Percentiles rank a stretch among this genome's conserved stretches.
Conservation (phyloP, 2,113 vertebrate species). For the Oncorhynchus kisutch region DNA sequence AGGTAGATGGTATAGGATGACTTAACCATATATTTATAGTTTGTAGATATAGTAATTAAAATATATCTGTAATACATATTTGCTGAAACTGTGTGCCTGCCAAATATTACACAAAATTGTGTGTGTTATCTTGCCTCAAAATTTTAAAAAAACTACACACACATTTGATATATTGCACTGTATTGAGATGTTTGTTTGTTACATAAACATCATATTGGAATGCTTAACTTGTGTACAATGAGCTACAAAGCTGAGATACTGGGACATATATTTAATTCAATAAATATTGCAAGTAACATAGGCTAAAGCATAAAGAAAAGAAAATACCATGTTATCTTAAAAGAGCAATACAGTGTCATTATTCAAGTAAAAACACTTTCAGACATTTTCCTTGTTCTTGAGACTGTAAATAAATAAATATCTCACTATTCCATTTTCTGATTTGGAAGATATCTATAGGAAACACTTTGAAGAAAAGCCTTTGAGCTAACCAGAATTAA, state of each 20-base stretch:
- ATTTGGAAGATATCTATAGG: background rate
- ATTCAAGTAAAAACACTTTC: constrained; percentile 8
- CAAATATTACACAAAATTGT: no score
- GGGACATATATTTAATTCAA: background rate
- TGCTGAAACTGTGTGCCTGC: no score
- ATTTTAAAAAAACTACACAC: background rate
- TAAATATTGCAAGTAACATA: background rate
- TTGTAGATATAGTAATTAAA: no score
- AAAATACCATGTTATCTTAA: background rate
- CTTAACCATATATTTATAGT: no score
- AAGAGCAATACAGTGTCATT: constrained; percentile 12
- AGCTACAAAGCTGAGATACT: background rate
- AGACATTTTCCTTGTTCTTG: constrained; percentile 22
- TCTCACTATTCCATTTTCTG: background rate
- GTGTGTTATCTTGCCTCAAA: background rate
- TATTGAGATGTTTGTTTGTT: constrained; percentile 21
- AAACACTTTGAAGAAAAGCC: background rate
- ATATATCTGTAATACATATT: no score
- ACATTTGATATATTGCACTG: constrained; percentile 15
- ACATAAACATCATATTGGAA: background rate
- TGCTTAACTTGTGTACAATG: background rate
- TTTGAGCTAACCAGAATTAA: background rate
- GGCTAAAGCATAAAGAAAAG: background rate
- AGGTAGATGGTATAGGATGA: no score
- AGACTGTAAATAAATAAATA: constrained; percentile 6